Conservation (phyloP, 2,797 vertebrate genomes). For the Graptemys geographica region DNA sequence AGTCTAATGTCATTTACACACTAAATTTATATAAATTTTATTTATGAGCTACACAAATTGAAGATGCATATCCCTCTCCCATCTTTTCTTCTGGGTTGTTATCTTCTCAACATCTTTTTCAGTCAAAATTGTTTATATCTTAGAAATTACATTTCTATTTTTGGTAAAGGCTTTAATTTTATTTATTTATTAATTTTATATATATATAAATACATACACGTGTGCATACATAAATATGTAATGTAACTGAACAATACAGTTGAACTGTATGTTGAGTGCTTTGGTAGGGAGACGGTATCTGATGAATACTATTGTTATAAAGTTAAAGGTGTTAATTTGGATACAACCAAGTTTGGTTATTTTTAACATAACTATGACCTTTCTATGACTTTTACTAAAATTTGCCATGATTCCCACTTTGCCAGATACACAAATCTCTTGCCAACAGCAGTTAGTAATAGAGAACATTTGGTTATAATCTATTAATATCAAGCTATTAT, state of each 20-base stretch:
- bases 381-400: background rate
- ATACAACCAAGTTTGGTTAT: background rate
- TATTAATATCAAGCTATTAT: background rate
- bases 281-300: background rate
- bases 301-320: background rate
- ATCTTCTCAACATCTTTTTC: background rate
- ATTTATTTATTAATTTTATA: no score
- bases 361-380: background rate
- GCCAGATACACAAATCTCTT: background rate
- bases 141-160: background rate
- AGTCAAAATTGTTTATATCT: background rate
- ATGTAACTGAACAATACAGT: background rate
- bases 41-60: no score
- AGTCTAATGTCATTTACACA: no score
- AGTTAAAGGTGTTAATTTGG: no score
- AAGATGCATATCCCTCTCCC: no score
- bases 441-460: background rate
- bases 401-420: background rate
- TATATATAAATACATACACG: no score
- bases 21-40: no score
- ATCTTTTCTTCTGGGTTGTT: background rate
- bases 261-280: background rate
- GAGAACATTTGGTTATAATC: background rate
- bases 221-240: background rate
- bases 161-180: background rate